Percentiles rank a stretch among this genome's conserved stretches.
Conservation (phyloP, 2,113 vertebrate species). For the Hippocampus zosterae region DNA sequence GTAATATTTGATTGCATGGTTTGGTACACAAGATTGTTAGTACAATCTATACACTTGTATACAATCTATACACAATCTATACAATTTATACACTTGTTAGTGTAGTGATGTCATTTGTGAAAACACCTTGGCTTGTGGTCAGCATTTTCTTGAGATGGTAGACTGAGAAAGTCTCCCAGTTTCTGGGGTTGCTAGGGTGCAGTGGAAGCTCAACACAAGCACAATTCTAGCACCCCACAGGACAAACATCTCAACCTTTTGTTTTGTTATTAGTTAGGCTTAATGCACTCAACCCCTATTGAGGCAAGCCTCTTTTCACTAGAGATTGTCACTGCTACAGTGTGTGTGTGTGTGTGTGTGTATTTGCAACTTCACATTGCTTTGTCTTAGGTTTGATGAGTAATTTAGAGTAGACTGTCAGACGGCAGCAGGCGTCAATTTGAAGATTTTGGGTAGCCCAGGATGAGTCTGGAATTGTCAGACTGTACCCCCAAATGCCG, state of each 20-base stretch:
- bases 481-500: constrained; percentile 91
- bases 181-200: constrained; percentile 76
- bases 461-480: constrained; percentile 80
- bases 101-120: constrained; percentile 64
- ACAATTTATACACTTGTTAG: constrained; percentile 46
- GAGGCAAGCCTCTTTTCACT: constrained; percentile 12
- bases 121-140: constrained; percentile 60
- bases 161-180: constrained; percentile 69
- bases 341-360: constrained; percentile 10
- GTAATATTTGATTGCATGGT: constrained; percentile 43
- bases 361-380: constrained; percentile 15
- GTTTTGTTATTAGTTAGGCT: constrained; percentile 1
- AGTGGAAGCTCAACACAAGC: constrained; percentile 77
- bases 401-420: not conserved
- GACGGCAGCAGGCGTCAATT: constrained; percentile 13
- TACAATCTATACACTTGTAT: no score
- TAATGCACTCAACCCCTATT: constrained; percentile 13
- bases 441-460: constrained; percentile 43
- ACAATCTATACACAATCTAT: no score
- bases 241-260: constrained; percentile 39
- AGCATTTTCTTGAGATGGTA: constrained; percentile 64
- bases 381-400: constrained; percentile 25
- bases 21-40: constrained; percentile 74
- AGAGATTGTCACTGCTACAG: not conserved
- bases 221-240: constrained; percentile 74